Base-by-base conservation (phyloP, 2,888 invertebrate genomes). In the Clistopyga incitator region DNA sequence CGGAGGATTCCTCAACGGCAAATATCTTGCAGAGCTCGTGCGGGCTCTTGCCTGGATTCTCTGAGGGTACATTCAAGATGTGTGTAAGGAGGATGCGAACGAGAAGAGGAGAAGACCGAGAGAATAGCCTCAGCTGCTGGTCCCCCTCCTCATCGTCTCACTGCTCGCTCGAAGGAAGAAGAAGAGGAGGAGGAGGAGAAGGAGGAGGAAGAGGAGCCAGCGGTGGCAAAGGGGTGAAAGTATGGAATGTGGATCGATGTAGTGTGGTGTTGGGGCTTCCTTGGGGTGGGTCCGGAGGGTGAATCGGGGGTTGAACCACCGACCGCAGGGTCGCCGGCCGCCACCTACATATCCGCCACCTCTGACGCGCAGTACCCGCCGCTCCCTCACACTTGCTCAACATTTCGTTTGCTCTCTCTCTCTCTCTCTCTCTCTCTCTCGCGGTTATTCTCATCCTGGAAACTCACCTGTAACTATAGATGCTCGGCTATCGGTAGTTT, bases 241-340 rank as follows among this genome's bases (percentile, higher is more conserved):
- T 84, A 79, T 84, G 82, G 82, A 84, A 82, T 79, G 84, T 74
- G 72, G 84, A 84, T 84, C 82, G 82, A 84, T 84, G 82, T 70
- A 82, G 76, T 77, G 77, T 52, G 82, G 82, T 84, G 78, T 79
- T 56, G 59, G 67, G 47, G 68, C 34, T 67, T 18, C n/a, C 3
- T 47, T n/a, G 50, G 38, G 52, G 50, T 68, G 74, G 72, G 25
- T 11, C n/a, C 68, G 29, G n/a, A 20, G 79, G 76, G 47, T 47
- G 76, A 77, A 79, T 71, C 47, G 50, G 56, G 59, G 72, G 56
- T 72, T 47, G 52, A 82, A 82, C 82, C 65, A 61, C 59, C 75
- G 67, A 78, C 78, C 75, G 67, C 71, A 78, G 25, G 65, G 45
- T 71, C 38, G 75, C 75, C 75, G 75, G 64, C 64, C 61, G 47